phyloP scores from a whole-genome alignment of 2,113 vertebrate genomes.

The Ceuthmochares aereus region DNA sequence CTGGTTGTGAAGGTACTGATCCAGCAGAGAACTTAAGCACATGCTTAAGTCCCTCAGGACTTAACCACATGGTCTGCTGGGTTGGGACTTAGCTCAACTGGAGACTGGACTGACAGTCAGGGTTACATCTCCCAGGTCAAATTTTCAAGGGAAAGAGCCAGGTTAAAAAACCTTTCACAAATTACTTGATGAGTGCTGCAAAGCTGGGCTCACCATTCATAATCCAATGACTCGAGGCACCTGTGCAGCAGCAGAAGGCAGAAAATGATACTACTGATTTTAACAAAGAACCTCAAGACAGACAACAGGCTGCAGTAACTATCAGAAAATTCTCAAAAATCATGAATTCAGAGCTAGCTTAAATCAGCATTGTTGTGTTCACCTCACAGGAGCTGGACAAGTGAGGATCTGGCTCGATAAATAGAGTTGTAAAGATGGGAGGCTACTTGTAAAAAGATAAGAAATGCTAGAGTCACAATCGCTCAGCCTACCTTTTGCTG shows the following conservation, averaged over 20 bases:
- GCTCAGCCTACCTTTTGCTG: not conserved
- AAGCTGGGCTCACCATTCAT: not conserved
- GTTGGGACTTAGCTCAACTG: not conserved
- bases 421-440: not conserved
- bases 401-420: not conserved
- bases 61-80: slow-evolving; percentile 7
- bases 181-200: not conserved
- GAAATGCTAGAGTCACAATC: not conserved
- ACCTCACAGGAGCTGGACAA: not conserved
- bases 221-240: not conserved
- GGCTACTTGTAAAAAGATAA: not conserved
- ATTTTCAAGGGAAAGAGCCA: not conserved
- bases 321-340: not conserved
- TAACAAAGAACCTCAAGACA: not conserved
- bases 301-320: not conserved
- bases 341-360: not conserved
- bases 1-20: slow-evolving; percentile 64
- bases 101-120: not conserved
- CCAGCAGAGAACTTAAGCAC: slow-evolving; percentile 66
- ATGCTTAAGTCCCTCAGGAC: slow-evolving; percentile 54
- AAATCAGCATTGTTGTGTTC: not conserved
- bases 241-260: not conserved
- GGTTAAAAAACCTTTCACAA: not conserved
- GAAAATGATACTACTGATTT: not conserved
- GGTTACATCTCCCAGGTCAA: not conserved